Evolutionary conservation across 2,113 vertebrate species (phyloP).

Genomic region (Pluvialis apricaria): DNA sequence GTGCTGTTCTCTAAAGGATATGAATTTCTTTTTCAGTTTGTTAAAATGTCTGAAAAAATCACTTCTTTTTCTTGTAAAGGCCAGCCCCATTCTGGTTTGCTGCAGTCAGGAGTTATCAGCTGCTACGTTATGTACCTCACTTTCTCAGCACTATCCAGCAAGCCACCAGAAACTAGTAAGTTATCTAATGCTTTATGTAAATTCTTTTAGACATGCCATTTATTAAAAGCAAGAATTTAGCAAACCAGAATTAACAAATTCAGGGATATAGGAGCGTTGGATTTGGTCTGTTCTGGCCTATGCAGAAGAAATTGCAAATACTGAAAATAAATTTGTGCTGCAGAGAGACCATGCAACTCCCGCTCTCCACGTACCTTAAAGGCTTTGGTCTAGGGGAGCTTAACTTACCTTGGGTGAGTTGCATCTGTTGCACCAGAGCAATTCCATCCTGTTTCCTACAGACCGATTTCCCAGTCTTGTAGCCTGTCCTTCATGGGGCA

Average conservation of each 20-base stretch:
- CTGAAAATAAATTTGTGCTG: background rate
- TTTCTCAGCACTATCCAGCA: constrained; percentile 94
- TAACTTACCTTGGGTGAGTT: background rate
- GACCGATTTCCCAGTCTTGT: background rate
- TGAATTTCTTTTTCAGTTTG: background rate
- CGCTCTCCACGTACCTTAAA: background rate
- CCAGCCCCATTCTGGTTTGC: constrained; percentile 89
- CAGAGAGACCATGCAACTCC: background rate
- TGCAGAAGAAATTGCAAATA: background rate
- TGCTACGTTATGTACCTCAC: constrained; percentile 98
- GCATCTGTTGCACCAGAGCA: background rate
- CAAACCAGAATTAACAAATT: background rate
- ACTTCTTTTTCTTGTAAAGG: constrained; percentile 67
- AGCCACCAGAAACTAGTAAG: constrained; percentile 88
- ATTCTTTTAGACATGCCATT: background rate
- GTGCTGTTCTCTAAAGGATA: background rate
- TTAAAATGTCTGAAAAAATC: background rate
- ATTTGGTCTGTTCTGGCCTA: background rate
- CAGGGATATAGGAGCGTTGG: background rate
- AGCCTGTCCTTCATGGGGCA: background rate
- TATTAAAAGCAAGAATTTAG: background rate
- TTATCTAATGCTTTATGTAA: background rate
- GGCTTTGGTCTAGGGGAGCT: background rate
- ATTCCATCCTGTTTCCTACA: background rate
- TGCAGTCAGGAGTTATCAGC: constrained; percentile 94